Conservation (phyloP, 2,797 vertebrate species). For the Amazona ochrocephala region DNA sequence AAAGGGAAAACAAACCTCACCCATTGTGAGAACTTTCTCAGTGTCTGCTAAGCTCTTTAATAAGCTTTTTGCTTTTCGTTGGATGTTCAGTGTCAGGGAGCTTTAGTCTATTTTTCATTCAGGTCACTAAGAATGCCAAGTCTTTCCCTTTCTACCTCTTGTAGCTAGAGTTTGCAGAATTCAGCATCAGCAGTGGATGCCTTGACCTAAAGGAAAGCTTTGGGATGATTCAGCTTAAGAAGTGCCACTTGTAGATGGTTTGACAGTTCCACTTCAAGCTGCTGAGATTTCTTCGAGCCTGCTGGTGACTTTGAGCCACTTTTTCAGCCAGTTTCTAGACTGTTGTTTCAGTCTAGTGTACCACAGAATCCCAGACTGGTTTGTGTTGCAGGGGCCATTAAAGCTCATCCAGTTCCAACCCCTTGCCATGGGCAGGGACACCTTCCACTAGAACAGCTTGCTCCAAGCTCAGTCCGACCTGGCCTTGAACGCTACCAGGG, state of each 20-base stretch:
- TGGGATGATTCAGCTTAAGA: background rate
- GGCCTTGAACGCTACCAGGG: too few relatives aligned
- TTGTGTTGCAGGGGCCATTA: background rate
- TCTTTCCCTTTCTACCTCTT: background rate
- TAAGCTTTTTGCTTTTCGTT: background rate
- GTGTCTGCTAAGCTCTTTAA: background rate
- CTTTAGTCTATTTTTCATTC: background rate
- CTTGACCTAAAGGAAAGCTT: background rate
- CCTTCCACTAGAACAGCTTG: too few relatives aligned
- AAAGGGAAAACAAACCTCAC: background rate
- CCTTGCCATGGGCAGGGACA: background rate
- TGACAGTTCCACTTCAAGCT: background rate
- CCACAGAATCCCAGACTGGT: background rate
- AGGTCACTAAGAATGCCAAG: background rate
- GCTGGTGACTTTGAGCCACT: background rate
- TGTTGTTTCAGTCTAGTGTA: background rate
- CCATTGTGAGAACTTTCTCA: background rate
- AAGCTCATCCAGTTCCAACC: background rate
- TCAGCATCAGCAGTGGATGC: background rate
- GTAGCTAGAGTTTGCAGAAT: background rate
- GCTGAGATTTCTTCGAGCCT: background rate
- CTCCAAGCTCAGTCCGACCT: too few relatives aligned
- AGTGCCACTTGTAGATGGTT: rapidly evolving
- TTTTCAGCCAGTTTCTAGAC: background rate
- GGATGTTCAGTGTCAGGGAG: background rate